These are phyloP conservation scores for Ceratotherium simum DNA, from an alignment of 2,113 vertebrate species.

Conservation along the genomic window DNA sequence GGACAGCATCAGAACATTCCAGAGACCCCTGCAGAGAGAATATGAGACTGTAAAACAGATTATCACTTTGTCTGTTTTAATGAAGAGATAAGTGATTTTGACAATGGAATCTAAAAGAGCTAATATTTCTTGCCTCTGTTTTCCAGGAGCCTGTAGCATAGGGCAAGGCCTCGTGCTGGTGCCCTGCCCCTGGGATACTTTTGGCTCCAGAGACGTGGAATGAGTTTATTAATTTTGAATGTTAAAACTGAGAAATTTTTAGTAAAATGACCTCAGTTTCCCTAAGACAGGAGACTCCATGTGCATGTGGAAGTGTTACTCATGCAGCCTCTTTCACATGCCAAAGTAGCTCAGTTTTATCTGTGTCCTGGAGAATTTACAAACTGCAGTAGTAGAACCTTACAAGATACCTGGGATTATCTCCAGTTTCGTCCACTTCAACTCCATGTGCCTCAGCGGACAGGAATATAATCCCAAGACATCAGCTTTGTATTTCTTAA, in stretches of 20 bases:
- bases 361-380: not conserved
- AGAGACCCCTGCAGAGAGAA: not conserved
- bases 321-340: fast-evolving
- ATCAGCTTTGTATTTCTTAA: not conserved
- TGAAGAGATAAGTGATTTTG: not conserved
- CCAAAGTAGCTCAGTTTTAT: not conserved
- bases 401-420: not conserved
- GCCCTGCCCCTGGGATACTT: not conserved
- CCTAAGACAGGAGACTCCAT: not conserved
- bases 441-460: not conserved
- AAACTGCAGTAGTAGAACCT: not conserved
- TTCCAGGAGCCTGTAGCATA: not conserved
- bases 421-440: not conserved
- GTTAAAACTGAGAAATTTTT: not conserved
- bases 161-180: not conserved
- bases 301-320: not conserved
- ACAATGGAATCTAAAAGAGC: not conserved
- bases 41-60: not conserved
- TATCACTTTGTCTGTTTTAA: not conserved
- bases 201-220: not conserved
- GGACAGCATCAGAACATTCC: not conserved
- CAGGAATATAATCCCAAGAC: not conserved
- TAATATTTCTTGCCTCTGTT: not conserved
- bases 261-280: not conserved
- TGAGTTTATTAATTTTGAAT: not conserved